These are phyloP conservation scores for Myopa tessellatipennis DNA, from an alignment of 2,888 invertebrate species.

Conservation along the genomic window DNA sequence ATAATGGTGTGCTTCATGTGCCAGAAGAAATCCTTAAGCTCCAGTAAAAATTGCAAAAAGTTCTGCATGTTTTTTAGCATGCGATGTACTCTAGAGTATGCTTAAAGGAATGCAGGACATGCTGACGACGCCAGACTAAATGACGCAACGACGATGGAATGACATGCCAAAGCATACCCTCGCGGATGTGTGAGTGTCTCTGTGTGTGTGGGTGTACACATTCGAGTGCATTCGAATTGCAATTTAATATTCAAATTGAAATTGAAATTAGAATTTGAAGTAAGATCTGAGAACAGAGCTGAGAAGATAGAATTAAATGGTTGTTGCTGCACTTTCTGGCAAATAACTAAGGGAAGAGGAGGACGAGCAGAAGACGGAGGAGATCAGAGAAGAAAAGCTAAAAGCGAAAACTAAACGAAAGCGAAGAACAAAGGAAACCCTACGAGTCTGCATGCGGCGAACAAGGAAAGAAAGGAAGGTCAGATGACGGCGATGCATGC, in stretches of 20 bases:
- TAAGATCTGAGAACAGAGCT: background rate
- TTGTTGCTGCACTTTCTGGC: background rate
- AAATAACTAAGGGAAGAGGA: background rate
- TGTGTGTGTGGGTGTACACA: conserved; percentile 15
- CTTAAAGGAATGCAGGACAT: conserved; percentile 4
- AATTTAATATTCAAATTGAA: conserved; percentile 25
- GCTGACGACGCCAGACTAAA: conserved; percentile 8
- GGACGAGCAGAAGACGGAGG: background rate
- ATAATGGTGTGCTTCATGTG: background rate
- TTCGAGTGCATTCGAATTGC: background rate
- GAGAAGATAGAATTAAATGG: background rate
- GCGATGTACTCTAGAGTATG: background rate
- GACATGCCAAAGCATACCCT: background rate
- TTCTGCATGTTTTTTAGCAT: conserved; percentile 8
- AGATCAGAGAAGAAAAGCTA: background rate
- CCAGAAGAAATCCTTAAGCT: background rate
- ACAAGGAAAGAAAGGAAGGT: background rate
- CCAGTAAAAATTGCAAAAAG: conserved; percentile 9
- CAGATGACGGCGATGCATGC: background rate
- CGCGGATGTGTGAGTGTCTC: conserved; percentile 2
- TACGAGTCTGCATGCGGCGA: no score
- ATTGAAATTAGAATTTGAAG: conserved; percentile 10
- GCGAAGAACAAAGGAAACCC: background rate
- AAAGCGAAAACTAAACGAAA: background rate
- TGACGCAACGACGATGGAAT: background rate